These are phyloP conservation scores for Hetaerina titia DNA, from an alignment of 2,888 invertebrate species.

Conservation along the genomic window DNA sequence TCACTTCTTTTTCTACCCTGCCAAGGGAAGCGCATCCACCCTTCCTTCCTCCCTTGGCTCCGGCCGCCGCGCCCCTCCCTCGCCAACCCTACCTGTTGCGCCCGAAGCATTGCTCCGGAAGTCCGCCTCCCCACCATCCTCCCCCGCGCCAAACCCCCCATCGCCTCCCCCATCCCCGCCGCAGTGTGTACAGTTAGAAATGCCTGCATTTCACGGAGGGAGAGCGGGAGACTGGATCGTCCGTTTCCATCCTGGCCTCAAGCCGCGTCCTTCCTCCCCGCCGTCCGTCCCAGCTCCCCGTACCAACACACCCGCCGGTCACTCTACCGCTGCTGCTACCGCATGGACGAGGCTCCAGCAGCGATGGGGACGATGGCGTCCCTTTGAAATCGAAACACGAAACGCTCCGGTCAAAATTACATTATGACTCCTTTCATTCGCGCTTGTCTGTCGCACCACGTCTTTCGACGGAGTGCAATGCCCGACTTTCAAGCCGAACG, in stretches of 20 bases:
- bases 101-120: slow-evolving; percentile 34
- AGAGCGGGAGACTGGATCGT: slow-evolving; percentile 26
- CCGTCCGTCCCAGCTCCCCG: neutral
- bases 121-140: neutral
- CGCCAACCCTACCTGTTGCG: neutral
- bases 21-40: neutral
- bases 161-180: neutral
- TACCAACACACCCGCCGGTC: neutral
- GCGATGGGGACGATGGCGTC: neutral
- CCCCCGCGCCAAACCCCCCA: neutral
- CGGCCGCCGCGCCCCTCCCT: neutral
- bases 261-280: too few species aligned
- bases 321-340: neutral
- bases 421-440: neutral
- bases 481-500: too few species aligned
- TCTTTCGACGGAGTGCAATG: too few species aligned
- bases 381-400: neutral
- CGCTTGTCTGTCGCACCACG: neutral
- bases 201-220: slow-evolving; percentile 64
- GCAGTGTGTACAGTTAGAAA: slow-evolving; percentile 54
- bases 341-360: neutral
- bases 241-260: neutral
- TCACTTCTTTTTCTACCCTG: neutral
- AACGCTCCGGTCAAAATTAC: neutral
- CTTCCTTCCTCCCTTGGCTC: neutral